Base-by-base conservation (phyloP, 2,113 vertebrate species). In the Sporophila hypoxantha region DNA sequence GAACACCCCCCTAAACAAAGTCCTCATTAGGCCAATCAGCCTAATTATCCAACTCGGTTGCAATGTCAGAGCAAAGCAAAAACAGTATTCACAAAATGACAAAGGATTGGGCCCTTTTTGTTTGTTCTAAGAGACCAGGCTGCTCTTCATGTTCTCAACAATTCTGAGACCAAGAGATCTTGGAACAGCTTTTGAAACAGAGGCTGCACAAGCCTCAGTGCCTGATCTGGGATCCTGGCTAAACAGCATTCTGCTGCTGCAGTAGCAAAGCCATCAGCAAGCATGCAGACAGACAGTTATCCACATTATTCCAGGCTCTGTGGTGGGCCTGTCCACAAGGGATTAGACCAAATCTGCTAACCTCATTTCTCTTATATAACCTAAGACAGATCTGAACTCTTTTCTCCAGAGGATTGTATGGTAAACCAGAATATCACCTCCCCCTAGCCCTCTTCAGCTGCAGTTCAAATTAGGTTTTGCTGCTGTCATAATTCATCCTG, bases 271-370 rank as follows among this genome's bases (percentile, higher is more conserved):
- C 90, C 14, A 0, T 80, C 77, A 87, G 85, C 8, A 3, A 88
- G 87, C 75, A 85, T 60, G 76, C 80, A 79, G 87, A 23, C 88
- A 59, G 82, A 39, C 55, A 53, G 73, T 78, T 71, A 85, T 83
- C 89, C 92, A 82, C 82, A 46, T 90, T 81, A 89, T 92, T 90
- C 89, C 87, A 73, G 5, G n/a, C 89, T 93, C 87, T 76, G 82
- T n/a, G 93, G 92, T 95, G 91, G 94, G 92, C 91, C 93, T 90
- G 52, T 87, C 90, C 92, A 60, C 39, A 14, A 83, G 90, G 93
- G 92, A 95, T 94, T 93, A 88, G 50, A 22, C 90, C 86, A 92
- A 92, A 93, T 93, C 95, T 95, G 95, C 86, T 94, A 95, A 94
- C 93, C 88, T 94, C 88, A 79, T 95, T 93, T 90, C 86, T 92